phyloP scores from a whole-genome alignment of 2,113 vertebrate species.

The Dasyornis broadbenti region DNA sequence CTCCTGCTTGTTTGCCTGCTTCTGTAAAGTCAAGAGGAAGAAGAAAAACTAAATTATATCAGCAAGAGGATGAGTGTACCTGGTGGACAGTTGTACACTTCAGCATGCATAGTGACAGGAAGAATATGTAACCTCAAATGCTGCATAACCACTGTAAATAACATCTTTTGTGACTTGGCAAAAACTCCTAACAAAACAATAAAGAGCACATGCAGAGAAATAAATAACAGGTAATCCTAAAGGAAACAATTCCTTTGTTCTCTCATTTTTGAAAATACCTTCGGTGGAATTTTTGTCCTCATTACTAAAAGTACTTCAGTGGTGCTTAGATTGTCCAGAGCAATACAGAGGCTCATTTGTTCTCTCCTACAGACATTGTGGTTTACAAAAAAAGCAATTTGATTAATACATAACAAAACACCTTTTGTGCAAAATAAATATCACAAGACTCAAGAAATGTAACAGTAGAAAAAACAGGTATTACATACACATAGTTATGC shows the following conservation, averaged over 20 bases:
- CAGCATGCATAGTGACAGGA: not conserved
- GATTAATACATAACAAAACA: not conserved
- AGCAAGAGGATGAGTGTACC: not conserved
- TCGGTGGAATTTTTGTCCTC: not conserved
- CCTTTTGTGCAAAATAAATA: not conserved
- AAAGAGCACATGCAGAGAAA: not conserved
- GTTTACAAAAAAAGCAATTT: not conserved
- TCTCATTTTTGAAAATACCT: not conserved
- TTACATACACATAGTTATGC: not conserved
- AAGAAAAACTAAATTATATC: not conserved
- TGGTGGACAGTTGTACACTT: not conserved
- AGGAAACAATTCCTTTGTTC: not conserved
- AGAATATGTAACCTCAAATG: not conserved
- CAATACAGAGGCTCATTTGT: not conserved
- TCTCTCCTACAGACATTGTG: not conserved
- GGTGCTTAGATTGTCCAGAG: not conserved
- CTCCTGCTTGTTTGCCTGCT: not conserved
- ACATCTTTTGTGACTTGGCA: not conserved
- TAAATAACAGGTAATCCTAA: not conserved
- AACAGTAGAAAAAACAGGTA: not conserved
- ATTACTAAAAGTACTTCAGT: not conserved
- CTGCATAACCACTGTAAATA: not conserved
- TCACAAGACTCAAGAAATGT: not conserved
- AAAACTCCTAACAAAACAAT: not conserved
- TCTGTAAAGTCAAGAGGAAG: not conserved